phyloP scores from a whole-genome alignment of 2,797 vertebrate genomes.

The Alosa sapidissima region DNA sequence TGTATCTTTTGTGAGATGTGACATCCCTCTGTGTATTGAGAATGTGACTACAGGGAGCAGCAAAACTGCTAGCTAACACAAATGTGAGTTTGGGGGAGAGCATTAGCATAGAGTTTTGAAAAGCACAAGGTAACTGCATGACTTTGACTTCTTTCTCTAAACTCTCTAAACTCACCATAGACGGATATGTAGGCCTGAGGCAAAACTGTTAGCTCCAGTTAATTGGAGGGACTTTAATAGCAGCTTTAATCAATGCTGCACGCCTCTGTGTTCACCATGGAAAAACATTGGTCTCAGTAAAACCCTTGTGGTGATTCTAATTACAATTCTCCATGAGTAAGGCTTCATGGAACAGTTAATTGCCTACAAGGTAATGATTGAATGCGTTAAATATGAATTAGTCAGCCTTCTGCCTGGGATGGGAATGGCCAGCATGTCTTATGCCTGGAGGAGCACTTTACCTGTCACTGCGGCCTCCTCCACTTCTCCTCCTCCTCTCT shows the following conservation, averaged over 20 bases:
- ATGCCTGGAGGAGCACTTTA: background rate
- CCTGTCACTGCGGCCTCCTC: background rate
- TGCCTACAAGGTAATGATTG: constrained; percentile 21
- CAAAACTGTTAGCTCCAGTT: constrained; percentile 25
- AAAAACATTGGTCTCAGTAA: constrained; percentile 13
- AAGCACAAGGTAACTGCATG: background rate
- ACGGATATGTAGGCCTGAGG: background rate
- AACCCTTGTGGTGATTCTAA: constrained; percentile 22
- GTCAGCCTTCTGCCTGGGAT: background rate
- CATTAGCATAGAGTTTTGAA: background rate
- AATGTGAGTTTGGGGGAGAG: background rate
- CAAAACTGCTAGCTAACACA: background rate
- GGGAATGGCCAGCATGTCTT: constrained; percentile 12
- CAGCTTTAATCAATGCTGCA: background rate
- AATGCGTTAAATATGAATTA: constrained; percentile 12
- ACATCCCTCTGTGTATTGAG: background rate
- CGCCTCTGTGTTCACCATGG: constrained; percentile 8
- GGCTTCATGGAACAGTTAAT: constrained; percentile 23
- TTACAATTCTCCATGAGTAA: constrained; percentile 27
- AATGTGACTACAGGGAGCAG: background rate
- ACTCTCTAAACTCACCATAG: constrained; percentile 15
- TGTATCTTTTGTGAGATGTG: background rate
- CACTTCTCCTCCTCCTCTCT: background rate
- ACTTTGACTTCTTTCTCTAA: constrained; percentile 14
- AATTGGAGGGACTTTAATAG: constrained; percentile 15